Evolutionary conservation across 2,113 vertebrate species (phyloP).

Genomic region (Sander lucioperca): DNA sequence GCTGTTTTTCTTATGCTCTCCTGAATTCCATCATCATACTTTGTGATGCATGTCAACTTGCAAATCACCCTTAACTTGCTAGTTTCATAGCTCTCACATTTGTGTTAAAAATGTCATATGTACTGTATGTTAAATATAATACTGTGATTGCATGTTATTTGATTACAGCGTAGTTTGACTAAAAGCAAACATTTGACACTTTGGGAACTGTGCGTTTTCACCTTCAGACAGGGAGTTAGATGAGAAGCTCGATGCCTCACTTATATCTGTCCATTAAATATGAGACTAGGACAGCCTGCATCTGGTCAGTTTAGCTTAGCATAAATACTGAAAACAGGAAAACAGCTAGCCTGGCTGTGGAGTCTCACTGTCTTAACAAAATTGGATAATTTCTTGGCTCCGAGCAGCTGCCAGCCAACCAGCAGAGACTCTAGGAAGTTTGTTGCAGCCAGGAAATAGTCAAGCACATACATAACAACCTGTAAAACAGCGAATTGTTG

Average conservation of each 20-base stretch:
- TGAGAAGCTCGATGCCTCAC: background rate
- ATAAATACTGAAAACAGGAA: too few relatives aligned
- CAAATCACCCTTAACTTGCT: background rate
- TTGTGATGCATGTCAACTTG: background rate
- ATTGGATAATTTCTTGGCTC: too few relatives aligned
- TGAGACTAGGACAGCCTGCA: too few relatives aligned
- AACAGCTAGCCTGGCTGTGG: too few relatives aligned
- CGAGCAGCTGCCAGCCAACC: too few relatives aligned
- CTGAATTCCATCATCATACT: slow-evolving; percentile 3
- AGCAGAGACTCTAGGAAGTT: too few relatives aligned
- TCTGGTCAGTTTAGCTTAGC: too few relatives aligned
- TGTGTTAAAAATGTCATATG: background rate
- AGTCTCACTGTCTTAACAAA: too few relatives aligned
- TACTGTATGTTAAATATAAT: too few relatives aligned
- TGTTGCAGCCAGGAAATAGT: too few relatives aligned
- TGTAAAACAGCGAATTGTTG: background rate
- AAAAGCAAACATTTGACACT: background rate
- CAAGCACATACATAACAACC: too few relatives aligned
- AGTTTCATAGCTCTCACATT: background rate
- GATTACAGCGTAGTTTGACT: background rate
- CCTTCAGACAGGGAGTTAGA: background rate
- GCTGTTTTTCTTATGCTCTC: slow-evolving; percentile 14
- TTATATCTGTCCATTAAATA: background rate
- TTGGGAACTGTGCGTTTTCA: background rate
- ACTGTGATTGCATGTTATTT: too few relatives aligned